Percentiles rank a stretch among this genome's conserved stretches.
Evolutionary conservation across 1,140 invertebrate genomes (phyloP).

Genomic region (Anthonomus grandis): DNA sequence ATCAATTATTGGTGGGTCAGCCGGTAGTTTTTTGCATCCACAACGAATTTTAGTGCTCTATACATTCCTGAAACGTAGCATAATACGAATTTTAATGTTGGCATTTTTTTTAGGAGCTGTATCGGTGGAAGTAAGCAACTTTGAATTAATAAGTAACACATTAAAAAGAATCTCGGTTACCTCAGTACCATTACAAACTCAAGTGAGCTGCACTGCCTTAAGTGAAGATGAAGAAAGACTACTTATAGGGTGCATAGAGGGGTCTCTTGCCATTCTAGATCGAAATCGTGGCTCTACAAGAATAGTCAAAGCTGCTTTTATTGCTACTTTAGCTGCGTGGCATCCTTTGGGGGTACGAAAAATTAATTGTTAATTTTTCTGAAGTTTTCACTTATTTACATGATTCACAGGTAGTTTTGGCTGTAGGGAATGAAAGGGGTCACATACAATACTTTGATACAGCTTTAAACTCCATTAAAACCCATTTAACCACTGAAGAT

Average conservation of each 20-base stretch:
- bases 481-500: slow-evolving; percentile 68
- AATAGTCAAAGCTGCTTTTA: slow-evolving; percentile 62
- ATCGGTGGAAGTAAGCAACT: slow-evolving; percentile 69
- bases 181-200: slow-evolving; percentile 68
- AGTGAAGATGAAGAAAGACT: slow-evolving; percentile 70
- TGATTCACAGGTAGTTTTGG: slow-evolving; percentile 54
- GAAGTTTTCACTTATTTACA: background rate
- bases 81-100: no score
- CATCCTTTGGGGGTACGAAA: slow-evolving; percentile 59
- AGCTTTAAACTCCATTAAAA: slow-evolving; percentile 63
- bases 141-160: slow-evolving; percentile 66
- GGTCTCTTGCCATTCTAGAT: slow-evolving; percentile 70
- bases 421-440: slow-evolving; percentile 67
- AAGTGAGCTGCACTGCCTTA: slow-evolving; percentile 63
- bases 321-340: slow-evolving; percentile 69
- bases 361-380: background rate
- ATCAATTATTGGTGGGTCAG: no score
- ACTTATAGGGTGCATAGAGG: slow-evolving; percentile 72
- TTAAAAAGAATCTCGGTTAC: slow-evolving; percentile 66
- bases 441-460: slow-evolving; percentile 77
- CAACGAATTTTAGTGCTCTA: no score
- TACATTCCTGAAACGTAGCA: no score
- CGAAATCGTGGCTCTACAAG: slow-evolving; percentile 60
- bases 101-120: slow-evolving; percentile 62
- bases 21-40: no score